A percentile compares a stretch with the other conserved stretches of the same genome.
Evolutionary conservation across 1,140 invertebrate species (phyloP).

Genomic region (Aphidius gifuensis): DNA sequence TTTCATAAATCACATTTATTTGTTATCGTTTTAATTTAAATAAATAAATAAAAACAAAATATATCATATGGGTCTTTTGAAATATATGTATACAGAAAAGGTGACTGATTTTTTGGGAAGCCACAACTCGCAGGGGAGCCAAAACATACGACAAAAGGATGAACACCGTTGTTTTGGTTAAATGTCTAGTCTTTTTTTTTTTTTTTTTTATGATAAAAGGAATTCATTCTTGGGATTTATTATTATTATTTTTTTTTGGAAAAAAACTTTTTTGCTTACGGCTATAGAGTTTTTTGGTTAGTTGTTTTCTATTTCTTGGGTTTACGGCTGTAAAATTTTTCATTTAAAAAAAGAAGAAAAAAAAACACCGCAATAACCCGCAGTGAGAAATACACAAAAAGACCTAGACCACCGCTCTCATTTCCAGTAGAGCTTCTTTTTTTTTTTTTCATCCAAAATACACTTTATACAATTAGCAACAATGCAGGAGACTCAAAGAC

Average conservation of each 20-base stretch:
- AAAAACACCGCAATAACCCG: background rate
- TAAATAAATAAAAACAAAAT: too few species aligned
- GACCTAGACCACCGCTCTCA: slow-evolving; percentile 15
- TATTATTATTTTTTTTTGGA: too few species aligned
- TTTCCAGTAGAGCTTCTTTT: slow-evolving; percentile 20
- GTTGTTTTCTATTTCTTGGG: background rate
- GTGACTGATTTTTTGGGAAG: too few species aligned
- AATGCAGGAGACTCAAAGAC: slow-evolving; percentile 18
- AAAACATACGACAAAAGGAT: slow-evolving; percentile 42
- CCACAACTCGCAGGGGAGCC: slow-evolving; percentile 21
- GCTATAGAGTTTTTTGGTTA: too few species aligned
- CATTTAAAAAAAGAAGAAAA: background rate
- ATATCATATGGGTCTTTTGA: too few species aligned
- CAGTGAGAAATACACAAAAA: background rate
- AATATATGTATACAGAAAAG: too few species aligned
- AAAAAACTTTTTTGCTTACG: too few species aligned
- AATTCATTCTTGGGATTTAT: too few species aligned
- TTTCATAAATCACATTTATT: too few species aligned
- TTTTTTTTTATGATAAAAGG: background rate
- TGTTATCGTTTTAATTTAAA: too few species aligned
- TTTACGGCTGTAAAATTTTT: background rate
- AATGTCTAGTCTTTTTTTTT: background rate
- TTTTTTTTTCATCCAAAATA: slow-evolving; percentile 15
- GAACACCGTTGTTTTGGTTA: slow-evolving; percentile 8
- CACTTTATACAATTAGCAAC: slow-evolving; percentile 34